Percentiles rank a stretch among this genome's conserved stretches.
Evolutionary conservation across 2,113 vertebrate species (phyloP).

Genomic region (Halcyon malimbica): DNA sequence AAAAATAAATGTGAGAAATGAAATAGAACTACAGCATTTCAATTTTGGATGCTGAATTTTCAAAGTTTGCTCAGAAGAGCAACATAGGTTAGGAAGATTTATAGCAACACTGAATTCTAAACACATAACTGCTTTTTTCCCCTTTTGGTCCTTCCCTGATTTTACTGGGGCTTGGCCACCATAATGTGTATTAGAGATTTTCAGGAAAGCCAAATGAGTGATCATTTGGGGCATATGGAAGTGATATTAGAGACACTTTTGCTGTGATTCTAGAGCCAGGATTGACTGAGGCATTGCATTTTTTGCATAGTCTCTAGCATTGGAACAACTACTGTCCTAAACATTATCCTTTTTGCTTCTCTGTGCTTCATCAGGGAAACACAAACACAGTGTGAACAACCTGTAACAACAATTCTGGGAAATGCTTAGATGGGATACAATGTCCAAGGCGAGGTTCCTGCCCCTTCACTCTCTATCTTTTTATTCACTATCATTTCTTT

Average conservation of each 20-base stretch:
- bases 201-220: not conserved
- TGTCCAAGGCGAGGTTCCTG: not conserved
- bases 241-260: not conserved
- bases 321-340: not conserved
- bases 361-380: not conserved
- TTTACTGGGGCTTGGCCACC: not conserved
- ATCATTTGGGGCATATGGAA: not conserved
- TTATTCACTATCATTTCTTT: not conserved
- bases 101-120: not conserved
- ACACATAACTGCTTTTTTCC: not conserved
- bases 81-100: not conserved
- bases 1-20: not conserved
- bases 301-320: not conserved
- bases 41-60: not conserved
- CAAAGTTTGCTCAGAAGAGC: not conserved
- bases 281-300: not conserved
- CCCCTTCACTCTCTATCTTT: not conserved
- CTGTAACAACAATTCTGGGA: not conserved
- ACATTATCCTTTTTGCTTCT: not conserved
- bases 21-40: not conserved
- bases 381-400: not conserved
- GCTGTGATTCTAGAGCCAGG: not conserved
- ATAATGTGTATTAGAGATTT: not conserved
- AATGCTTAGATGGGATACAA: not conserved
- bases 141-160: not conserved